Conservation (phyloP, 2,888 invertebrate species). For the Nemoura dubitans region DNA sequence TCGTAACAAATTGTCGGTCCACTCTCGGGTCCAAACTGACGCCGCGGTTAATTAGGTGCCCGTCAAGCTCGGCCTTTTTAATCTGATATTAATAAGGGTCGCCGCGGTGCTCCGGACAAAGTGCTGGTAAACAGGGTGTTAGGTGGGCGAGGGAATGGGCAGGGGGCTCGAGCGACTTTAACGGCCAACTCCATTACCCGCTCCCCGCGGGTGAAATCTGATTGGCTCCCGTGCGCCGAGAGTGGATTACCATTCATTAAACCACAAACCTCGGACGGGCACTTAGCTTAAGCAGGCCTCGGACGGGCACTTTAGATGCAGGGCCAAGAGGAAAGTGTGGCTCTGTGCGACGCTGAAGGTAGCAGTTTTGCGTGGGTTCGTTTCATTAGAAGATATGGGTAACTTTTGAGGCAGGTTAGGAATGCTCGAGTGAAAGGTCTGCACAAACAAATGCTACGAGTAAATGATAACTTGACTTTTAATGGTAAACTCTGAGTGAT, state of each 20-base stretch:
- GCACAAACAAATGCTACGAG: too few species aligned
- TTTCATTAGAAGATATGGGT: too few species aligned
- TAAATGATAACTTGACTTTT: too few species aligned
- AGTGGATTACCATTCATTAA: slow-evolving; percentile 30
- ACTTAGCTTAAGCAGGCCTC: neutral
- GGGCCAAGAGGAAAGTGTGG: too few species aligned
- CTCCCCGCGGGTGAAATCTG: neutral
- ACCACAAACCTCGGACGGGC: neutral
- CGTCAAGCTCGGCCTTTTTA: neutral
- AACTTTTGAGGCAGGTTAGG: too few species aligned
- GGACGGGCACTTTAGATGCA: too few species aligned
- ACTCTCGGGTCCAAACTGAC: neutral
- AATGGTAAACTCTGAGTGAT: too few species aligned
- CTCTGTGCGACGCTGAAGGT: too few species aligned
- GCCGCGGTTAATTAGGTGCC: neutral
- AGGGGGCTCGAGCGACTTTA: slow-evolving; percentile 1
- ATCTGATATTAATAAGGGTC: neutral
- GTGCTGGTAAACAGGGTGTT: neutral
- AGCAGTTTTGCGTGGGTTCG: too few species aligned
- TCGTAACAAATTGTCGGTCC: too few species aligned
- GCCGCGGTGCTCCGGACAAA: neutral
- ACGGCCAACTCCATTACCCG: slow-evolving; percentile 3
- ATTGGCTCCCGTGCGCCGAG: neutral
- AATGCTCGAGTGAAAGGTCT: too few species aligned
- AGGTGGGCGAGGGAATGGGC: neutral